Base-by-base conservation (phyloP, 2,113 vertebrate genomes). In the Carassius gibelio region DNA sequence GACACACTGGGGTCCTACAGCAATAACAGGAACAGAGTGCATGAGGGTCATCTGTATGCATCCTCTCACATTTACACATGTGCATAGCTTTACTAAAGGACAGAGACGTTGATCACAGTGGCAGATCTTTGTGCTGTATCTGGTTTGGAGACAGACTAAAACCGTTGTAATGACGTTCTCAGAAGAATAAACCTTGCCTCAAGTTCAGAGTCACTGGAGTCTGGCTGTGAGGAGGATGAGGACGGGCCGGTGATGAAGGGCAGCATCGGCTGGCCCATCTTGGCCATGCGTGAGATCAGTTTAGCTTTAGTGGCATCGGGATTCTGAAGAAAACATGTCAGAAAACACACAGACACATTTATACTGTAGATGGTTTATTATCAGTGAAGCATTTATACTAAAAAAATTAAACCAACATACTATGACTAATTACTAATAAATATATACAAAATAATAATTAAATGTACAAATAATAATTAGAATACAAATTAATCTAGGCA, bases 251-350 rank as follows among this genome's bases (percentile, higher is more conserved):
- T 83, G 3, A 99, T 91, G 87, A 99, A 97, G 48, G 98, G 98
- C 74, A 99, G 88, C 98, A 99, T 97, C 45, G 98, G 98, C 87
- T 99, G 97, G 0, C 98, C 98, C 98, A 99, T 99, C 90, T 96
- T 98, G 2, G 98, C 98, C 98, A 99, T 99, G 26, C 98, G 95
- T 21, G 97, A 99, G 87, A 99, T 99, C 68, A 99, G 94, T 90
- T 98, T 99, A 66, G 98, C 98, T 91, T 99, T 99, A 55, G 96
- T 96, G 11, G 94, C 91, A 17, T 98, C 96, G 14, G 98, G 96
- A 91, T 96, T 97, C 98, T 99, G 82, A 50, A 55, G 45, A 69
- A 50, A 17, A 81, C 23, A 81, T 38, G 23, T n/a, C 34, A 61
- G 52, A 77, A 77, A 55, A 55, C 3, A 77, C 21, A 57, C 17